phyloP scores from a whole-genome alignment of 1,140 invertebrate species.

The Rhopalosiphum maidis region DNA sequence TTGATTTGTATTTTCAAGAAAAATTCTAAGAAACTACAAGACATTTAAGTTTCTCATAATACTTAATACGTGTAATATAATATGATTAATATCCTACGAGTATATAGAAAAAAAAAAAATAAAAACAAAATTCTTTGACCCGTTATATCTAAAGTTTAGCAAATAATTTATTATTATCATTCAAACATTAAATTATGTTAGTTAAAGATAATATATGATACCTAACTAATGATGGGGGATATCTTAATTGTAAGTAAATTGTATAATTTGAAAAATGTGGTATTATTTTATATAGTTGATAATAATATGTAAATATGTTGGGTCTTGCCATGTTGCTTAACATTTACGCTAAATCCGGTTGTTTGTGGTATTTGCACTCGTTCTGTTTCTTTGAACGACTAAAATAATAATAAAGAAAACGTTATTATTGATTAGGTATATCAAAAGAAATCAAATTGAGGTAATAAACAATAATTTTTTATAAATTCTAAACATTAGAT shows the following conservation, averaged over 20 bases:
- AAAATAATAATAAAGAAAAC: not conserved
- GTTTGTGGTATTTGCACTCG: conserved; percentile 47
- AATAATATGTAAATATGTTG: conserved; percentile 25
- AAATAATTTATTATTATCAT: conserved; percentile 31
- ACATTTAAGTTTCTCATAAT: conserved; percentile 9
- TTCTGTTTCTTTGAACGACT: not conserved
- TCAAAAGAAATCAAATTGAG: not conserved
- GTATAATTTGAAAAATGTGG: conserved; percentile 38
- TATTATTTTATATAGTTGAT: conserved; percentile 42
- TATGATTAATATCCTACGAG: not conserved
- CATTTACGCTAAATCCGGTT: conserved; percentile 47
- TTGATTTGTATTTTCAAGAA: conserved; percentile 32
- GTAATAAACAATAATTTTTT: not conserved
- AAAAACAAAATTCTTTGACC: not conserved
- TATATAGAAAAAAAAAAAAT: not conserved
- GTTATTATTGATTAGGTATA: not conserved
- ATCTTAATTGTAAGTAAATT: conserved; percentile 42
- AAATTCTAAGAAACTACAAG: conserved; percentile 38
- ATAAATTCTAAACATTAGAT: not conserved
- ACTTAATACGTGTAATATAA: conserved; percentile 14
- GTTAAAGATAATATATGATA: conserved; percentile 26
- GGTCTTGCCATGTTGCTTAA: not conserved
- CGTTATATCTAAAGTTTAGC: conserved; percentile 14
- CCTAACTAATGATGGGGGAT: conserved; percentile 44
- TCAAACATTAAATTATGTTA: conserved; percentile 19